phyloP scores from a whole-genome alignment of 2,888 invertebrate genomes.

The Eledona agricola region DNA sequence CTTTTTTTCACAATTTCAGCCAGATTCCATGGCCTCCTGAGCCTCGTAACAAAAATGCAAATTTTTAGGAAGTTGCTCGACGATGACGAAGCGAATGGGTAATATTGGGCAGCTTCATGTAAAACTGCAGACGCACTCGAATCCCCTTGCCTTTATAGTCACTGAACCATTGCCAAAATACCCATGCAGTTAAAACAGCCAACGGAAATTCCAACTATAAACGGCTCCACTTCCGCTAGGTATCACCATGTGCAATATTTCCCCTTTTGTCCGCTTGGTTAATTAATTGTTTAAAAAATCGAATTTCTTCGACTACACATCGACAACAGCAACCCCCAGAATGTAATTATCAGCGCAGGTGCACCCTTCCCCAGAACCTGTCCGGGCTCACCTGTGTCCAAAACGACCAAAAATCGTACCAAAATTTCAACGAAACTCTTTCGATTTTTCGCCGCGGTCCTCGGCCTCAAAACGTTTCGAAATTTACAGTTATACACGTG shows the following conservation, averaged over 20 bases:
- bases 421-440: slow-evolving; percentile 23
- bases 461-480: slow-evolving; percentile 38
- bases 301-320: too few relatives aligned
- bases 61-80: too few relatives aligned
- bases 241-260: slow-evolving; percentile 33
- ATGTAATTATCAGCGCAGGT: slow-evolving; percentile 10
- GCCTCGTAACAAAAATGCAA: too few relatives aligned
- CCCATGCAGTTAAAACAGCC: slow-evolving; percentile 15
- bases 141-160: slow-evolving; percentile 26
- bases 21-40: too few relatives aligned
- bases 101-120: too few relatives aligned
- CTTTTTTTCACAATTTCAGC: too few relatives aligned
- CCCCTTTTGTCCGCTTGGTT: slow-evolving; percentile 4
- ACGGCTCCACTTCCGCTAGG: slow-evolving; percentile 32
- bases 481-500: slow-evolving; percentile 41
- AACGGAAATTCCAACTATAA: slow-evolving; percentile 35
- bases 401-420: slow-evolving; percentile 21
- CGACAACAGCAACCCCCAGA: too few relatives aligned
- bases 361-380: slow-evolving; percentile 34
- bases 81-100: too few relatives aligned
- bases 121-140: too few relatives aligned
- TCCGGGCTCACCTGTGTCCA: slow-evolving; percentile 35
- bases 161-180: slow-evolving; percentile 45
- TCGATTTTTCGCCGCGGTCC: slow-evolving; percentile 38
- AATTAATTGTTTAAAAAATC: too few relatives aligned